Evolutionary conservation across 2,797 vertebrate species (phyloP).

Genomic region (Galaxias olidus): DNA sequence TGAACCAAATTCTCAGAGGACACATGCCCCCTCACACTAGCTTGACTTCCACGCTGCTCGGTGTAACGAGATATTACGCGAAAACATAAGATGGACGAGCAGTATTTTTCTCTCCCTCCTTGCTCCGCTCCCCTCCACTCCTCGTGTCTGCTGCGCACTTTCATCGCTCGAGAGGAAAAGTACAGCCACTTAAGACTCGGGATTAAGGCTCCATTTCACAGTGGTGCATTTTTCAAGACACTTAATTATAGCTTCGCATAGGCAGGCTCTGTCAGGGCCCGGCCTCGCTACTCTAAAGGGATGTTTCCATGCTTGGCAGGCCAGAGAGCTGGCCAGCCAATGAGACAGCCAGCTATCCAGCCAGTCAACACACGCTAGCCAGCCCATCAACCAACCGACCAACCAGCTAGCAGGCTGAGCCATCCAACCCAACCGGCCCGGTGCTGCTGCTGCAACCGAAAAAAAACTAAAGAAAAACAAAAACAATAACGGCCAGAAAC

Average conservation of each 20-base stretch:
- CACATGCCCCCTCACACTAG: neutral
- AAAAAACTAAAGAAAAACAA: slow-evolving; percentile 6
- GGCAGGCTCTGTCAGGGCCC: slow-evolving; percentile 71
- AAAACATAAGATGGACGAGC: slow-evolving; percentile 20
- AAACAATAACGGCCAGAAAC: slow-evolving; percentile 55
- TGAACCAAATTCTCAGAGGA: neutral
- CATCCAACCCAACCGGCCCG: slow-evolving; percentile 20
- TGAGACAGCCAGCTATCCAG: slow-evolving; percentile 31
- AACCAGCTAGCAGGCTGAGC: slow-evolving; percentile 61
- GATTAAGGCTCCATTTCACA: slow-evolving; percentile 80
- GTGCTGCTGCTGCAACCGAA: neutral
- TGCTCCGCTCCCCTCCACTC: slow-evolving; percentile 14
- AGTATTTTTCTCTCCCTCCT: slow-evolving; percentile 6
- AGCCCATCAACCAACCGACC: too few species aligned
- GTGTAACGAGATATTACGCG: slow-evolving; percentile 11
- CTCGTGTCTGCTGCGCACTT: slow-evolving; percentile 45
- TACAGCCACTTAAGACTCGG: slow-evolving; percentile 72
- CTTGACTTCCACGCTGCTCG: neutral
- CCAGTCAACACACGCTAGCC: too few species aligned
- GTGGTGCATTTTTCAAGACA: slow-evolving; percentile 81
- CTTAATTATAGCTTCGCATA: slow-evolving; percentile 83
- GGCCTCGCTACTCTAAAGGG: slow-evolving; percentile 74
- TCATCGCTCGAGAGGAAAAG: slow-evolving; percentile 73
- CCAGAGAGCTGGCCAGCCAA: slow-evolving; percentile 18
- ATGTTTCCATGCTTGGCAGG: slow-evolving; percentile 81